phyloP scores from a whole-genome alignment of 1,140 invertebrate species.

The Rhopalosiphum padi region DNA sequence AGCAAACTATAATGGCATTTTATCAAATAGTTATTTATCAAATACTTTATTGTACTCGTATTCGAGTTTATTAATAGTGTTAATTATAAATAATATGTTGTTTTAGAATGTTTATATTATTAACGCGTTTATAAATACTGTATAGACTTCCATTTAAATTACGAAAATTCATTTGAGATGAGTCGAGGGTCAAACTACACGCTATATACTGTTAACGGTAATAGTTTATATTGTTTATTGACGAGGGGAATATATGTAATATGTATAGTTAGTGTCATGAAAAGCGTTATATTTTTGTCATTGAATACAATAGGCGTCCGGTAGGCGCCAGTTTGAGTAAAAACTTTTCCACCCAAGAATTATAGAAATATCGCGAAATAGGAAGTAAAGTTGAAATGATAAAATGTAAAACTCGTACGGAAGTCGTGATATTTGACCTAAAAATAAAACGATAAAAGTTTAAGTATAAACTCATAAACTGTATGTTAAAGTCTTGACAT shows the following conservation, averaged over 20 bases:
- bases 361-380: neutral
- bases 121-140: neutral
- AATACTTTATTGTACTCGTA: neutral
- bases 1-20: neutral
- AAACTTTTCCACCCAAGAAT: neutral
- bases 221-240: neutral
- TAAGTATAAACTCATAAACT: neutral
- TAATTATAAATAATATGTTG: neutral
- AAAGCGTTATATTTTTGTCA: neutral
- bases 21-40: neutral
- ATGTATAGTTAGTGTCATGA: neutral
- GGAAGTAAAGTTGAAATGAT: neutral
- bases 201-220: neutral
- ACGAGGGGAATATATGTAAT: neutral
- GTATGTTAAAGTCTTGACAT: neutral
- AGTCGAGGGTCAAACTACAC: neutral
- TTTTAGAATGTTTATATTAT: neutral
- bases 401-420: neutral
- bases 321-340: neutral
- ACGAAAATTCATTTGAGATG: neutral
- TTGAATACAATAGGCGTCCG: constrained; percentile 2
- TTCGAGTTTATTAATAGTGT: neutral
- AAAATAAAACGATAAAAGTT: neutral
- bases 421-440: constrained; percentile 24
- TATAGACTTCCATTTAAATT: neutral